These are phyloP conservation scores for Synergus laeviventris DNA, from an alignment of 2,888 invertebrate genomes.

Conservation along the genomic window DNA sequence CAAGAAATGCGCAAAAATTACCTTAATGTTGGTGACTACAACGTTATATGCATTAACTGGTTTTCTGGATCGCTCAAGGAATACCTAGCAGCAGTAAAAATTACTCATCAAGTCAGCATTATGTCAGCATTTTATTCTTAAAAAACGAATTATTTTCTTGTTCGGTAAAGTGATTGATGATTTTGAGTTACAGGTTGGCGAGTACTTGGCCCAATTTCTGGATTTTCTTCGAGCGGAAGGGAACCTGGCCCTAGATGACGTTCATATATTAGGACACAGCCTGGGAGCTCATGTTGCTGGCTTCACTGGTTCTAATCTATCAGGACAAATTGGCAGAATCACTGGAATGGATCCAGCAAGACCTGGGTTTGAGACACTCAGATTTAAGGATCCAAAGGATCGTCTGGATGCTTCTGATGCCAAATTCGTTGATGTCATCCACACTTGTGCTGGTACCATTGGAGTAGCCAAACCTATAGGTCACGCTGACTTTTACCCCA, in stretches of 20 bases:
- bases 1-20: conserved; percentile 73
- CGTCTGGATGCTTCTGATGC: conserved; percentile 82
- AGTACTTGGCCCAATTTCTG: conserved; percentile 66
- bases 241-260: conserved; percentile 57
- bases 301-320: conserved; percentile 61
- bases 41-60: conserved; percentile 78
- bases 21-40: conserved; percentile 73
- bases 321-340: conserved; percentile 73
- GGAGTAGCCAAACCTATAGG: conserved; percentile 82
- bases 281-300: conserved; percentile 74
- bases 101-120: conserved; percentile 59
- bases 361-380: conserved; percentile 79
- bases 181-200: conserved; percentile 62
- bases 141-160: neutral
- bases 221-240: conserved; percentile 63
- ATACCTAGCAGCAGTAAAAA: conserved; percentile 61
- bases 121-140: neutral
- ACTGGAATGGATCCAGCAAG: conserved; percentile 83
- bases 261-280: conserved; percentile 74
- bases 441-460: conserved; percentile 83
- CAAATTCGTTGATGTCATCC: conserved; percentile 84
- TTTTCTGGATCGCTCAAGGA: conserved; percentile 63
- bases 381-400: conserved; percentile 67
- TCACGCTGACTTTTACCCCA: conserved; percentile 86
- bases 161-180: conserved; percentile 3